Percentiles rank a stretch among this genome's conserved stretches.
These are phyloP conservation scores for Tokudaia muenninki DNA, from an alignment of 2,797 vertebrate genomes.

Conservation along the genomic window DNA sequence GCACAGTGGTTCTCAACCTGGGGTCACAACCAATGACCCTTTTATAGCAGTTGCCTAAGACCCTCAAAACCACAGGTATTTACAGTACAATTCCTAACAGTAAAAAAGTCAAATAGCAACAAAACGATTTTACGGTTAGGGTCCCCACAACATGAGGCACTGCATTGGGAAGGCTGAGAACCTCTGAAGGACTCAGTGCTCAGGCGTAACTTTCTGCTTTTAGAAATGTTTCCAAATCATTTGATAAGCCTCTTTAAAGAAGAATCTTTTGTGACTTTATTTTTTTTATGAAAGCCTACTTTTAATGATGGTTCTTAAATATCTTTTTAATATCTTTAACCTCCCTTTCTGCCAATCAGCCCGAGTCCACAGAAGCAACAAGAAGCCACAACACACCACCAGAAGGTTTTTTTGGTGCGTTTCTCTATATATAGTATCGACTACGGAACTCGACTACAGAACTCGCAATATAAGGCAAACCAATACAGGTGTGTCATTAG, in stretches of 20 bases:
- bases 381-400: too few relatives aligned
- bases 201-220: neutral
- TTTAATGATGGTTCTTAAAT: too few relatives aligned
- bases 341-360: too few relatives aligned
- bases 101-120: neutral
- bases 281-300: too few relatives aligned
- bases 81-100: neutral
- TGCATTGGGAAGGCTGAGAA: neutral
- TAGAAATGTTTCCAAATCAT: neutral
- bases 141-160: neutral
- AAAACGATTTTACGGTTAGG: neutral
- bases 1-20: neutral
- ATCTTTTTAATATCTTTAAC: too few relatives aligned
- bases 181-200: neutral
- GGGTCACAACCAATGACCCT: neutral
- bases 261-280: neutral
- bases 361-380: too few relatives aligned
- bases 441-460: too few relatives aligned
- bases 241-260: neutral
- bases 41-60: neutral
- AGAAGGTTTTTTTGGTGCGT: too few relatives aligned
- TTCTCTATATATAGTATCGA: too few relatives aligned
- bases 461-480: too few relatives aligned
- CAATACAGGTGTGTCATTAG: too few relatives aligned
- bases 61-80: neutral